A percentile compares a stretch with the other conserved stretches of the same genome.
Conservation (phyloP, 2,888 invertebrate genomes). For the Rhimphoctona megacephalus region DNA sequence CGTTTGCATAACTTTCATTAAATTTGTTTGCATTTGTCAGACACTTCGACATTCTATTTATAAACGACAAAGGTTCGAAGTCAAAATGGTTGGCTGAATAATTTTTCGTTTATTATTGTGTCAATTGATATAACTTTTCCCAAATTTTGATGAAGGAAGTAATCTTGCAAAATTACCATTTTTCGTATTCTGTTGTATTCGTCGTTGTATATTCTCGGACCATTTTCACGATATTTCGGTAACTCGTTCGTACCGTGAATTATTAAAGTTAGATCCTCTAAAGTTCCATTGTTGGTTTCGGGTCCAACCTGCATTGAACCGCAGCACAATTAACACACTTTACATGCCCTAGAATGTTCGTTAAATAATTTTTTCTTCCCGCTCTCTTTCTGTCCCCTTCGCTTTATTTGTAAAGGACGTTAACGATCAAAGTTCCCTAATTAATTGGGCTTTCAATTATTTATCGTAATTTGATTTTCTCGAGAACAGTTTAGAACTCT, state of each 20-base stretch:
- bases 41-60: too few relatives aligned
- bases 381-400: not conserved
- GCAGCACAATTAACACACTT: not conserved
- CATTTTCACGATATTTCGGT: slow-evolving; percentile 88
- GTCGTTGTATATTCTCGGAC: slow-evolving; percentile 86
- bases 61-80: too few relatives aligned
- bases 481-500: not conserved
- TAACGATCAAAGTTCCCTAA: not conserved
- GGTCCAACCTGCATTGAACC: slow-evolving; percentile 82
- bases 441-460: slow-evolving; percentile 30
- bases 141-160: not conserved
- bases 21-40: too few relatives aligned
- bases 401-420: not conserved
- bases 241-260: slow-evolving; percentile 90
- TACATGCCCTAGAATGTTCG: not conserved
- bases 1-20: too few relatives aligned
- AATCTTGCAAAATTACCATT: slow-evolving; percentile 69
- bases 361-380: not conserved
- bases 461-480: slow-evolving; percentile 1
- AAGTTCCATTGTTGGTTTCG: slow-evolving; percentile 86
- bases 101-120: too few relatives aligned
- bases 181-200: slow-evolving; percentile 85
- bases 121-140: too few relatives aligned
- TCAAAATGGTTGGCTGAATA: too few relatives aligned
- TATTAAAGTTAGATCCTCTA: slow-evolving; percentile 87